These are phyloP conservation scores for Mamestra brassicae DNA, from an alignment of 2,888 invertebrate genomes.

Conservation along the genomic window DNA sequence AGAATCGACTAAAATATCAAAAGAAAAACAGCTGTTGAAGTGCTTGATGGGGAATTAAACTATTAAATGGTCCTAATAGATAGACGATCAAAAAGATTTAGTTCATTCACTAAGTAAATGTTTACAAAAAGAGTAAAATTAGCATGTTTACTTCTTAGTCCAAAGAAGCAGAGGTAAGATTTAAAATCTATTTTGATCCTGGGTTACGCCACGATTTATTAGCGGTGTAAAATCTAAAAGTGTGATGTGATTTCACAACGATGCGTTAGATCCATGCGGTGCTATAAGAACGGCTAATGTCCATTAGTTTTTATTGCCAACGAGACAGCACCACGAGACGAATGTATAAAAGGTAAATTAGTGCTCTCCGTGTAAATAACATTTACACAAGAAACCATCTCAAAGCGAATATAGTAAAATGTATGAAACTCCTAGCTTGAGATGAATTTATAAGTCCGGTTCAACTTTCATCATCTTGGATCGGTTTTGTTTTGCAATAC, in stretches of 20 bases:
- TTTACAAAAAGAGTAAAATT: conserved; percentile 67
- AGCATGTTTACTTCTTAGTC: conserved; percentile 67
- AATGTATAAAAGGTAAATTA: conserved; percentile 63
- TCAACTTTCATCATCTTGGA: conserved; percentile 60
- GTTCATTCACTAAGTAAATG: conserved; percentile 51
- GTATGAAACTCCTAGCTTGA: conserved; percentile 57
- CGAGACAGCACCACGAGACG: conserved; percentile 41
- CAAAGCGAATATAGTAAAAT: conserved; percentile 40
- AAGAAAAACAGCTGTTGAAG: conserved; percentile 9
- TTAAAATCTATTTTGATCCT: conserved; percentile 76
- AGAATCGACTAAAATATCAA: not conserved
- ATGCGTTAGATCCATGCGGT: conserved; percentile 61
- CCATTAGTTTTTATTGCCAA: conserved; percentile 68
- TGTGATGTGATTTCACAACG: conserved; percentile 72
- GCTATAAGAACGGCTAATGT: conserved; percentile 63
- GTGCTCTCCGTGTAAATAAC: conserved; percentile 36
- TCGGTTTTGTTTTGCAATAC: conserved; percentile 61
- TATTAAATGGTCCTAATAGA: conserved; percentile 47
- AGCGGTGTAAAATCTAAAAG: conserved; percentile 69
- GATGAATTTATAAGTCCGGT: conserved; percentile 62
- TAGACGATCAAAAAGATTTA: conserved; percentile 65
- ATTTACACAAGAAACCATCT: conserved; percentile 53
- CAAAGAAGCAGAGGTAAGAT: conserved; percentile 70
- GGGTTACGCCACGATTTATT: conserved; percentile 72
- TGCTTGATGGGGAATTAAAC: not conserved